Percentiles rank a stretch among this genome's conserved stretches.
These are phyloP conservation scores for Apostichopus japonicus DNA, from an alignment of 35 echinoderm and acorn worm genomes.

Conservation along the genomic window DNA sequence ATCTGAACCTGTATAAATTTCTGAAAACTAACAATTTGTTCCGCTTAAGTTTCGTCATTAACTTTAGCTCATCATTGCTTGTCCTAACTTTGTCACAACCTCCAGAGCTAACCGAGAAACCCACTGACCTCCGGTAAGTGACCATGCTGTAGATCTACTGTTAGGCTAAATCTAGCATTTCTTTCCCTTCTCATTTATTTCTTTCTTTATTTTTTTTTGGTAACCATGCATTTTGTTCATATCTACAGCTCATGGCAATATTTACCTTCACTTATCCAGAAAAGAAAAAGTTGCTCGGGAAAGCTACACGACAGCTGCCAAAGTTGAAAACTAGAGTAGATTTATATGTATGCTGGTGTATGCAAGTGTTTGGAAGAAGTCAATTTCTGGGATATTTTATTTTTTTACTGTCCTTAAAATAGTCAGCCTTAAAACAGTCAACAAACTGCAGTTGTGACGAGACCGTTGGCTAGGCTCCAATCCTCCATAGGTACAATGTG, in stretches of 20 bases:
- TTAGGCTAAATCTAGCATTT: not conserved
- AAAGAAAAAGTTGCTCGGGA: not conserved
- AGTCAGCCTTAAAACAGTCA: too few species aligned
- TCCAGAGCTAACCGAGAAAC: constrained; percentile 5
- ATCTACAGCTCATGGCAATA: not conserved
- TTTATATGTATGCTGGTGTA: too few species aligned
- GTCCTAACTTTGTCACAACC: constrained; percentile 42
- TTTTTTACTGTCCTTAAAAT: too few species aligned
- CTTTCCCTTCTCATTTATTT: not conserved
- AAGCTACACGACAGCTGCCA: not conserved
- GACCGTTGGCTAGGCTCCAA: too few species aligned
- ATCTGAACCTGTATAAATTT: too few species aligned
- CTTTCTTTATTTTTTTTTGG: not conserved
- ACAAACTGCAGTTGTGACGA: too few species aligned
- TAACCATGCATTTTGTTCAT: not conserved
- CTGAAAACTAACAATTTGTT: too few species aligned
- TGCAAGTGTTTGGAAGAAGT: too few species aligned
- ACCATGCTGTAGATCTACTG: not conserved
- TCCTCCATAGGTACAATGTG: too few species aligned
- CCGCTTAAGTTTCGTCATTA: too few species aligned
- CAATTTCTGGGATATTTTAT: too few species aligned
- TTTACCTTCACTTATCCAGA: not conserved
- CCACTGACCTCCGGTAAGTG: constrained; percentile 18
- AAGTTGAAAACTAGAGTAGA: not conserved
- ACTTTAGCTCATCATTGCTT: not conserved